Evolutionary conservation across 2,797 vertebrate species (phyloP).

Genomic region (Amblyraja radiata): DNA sequence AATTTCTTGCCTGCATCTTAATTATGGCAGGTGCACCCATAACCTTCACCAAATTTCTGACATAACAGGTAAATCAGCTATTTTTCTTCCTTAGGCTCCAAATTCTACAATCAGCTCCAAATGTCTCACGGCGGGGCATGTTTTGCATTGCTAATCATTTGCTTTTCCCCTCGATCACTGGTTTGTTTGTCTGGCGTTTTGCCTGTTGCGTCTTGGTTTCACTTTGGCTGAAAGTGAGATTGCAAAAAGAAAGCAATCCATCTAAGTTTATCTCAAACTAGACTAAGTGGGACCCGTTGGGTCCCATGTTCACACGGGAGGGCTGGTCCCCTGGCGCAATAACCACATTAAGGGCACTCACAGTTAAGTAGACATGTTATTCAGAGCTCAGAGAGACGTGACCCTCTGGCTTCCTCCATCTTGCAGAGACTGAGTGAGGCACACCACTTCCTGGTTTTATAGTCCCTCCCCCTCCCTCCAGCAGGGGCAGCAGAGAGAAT

Average conservation of each 20-base stretch:
- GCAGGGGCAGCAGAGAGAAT: no score
- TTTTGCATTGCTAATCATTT: not conserved
- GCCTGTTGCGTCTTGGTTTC: not conserved
- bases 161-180: not conserved
- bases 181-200: conserved; percentile 11
- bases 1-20: not conserved
- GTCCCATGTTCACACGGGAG: no score
- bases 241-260: not conserved
- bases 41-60: not conserved
- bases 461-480: no score
- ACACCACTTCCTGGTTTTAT: no score
- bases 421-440: no score
- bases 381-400: no score
- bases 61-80: not conserved
- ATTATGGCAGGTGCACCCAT: not conserved
- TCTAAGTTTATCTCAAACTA: not conserved
- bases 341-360: no score
- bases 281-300: no score
- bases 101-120: not conserved
- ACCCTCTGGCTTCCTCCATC: no score
- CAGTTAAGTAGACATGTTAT: no score
- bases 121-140: not conserved
- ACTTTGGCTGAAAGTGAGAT: not conserved
- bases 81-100: not conserved
- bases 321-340: no score